Evolutionary conservation across 2,113 vertebrate species (phyloP), one percentile per base, ranked within the genome.

Genomic region (Glaucomys volans): DNA sequence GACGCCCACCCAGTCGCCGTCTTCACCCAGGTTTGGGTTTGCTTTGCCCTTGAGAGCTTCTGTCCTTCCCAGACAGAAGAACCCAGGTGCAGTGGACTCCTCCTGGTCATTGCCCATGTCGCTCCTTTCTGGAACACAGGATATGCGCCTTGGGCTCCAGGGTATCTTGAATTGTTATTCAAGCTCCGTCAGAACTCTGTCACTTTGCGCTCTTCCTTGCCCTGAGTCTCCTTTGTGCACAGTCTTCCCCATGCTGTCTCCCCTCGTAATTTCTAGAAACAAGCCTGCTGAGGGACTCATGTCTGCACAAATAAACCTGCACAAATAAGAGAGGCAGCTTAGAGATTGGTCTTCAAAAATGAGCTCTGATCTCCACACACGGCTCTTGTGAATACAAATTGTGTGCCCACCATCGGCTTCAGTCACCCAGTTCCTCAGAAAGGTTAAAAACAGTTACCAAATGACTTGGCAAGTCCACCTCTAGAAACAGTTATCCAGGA

Each of bases 181-280:
- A 57, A 13, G 16, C 14, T 57, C 52, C 7, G 18, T 59, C 44
- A 72, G 59, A 76, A 35, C 37, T 8, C 8, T 10, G 1, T 11
- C 30, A 0, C 81, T 32, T 40, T 0, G 2, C 17, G 14, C 18
- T 1, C 11, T 30, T 35, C 0, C 8, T 1, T 3, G 52, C 16
- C 35, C 0, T 28, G 37, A 12, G 44, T 44, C 8, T 7, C 18
- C 76, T 59, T 5, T 3, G 20, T 1, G 72, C 64, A 37, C 30
- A 6, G 11, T 64, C 35, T 40, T 24, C 30, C 13, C 42, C 14
- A 0, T 17, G 28, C 17, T 52, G 11, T 22, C 57, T 44, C 28
- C 8, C 32, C 18, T 20, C 14, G 28, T 32, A 2, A 32, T 32
- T 47, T 47, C 66, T 62, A 17, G 75, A 12, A 9, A 50, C 20